These are phyloP conservation scores for Limnephilus marmoratus DNA, from an alignment of 2,888 invertebrate species.

Conservation along the genomic window DNA sequence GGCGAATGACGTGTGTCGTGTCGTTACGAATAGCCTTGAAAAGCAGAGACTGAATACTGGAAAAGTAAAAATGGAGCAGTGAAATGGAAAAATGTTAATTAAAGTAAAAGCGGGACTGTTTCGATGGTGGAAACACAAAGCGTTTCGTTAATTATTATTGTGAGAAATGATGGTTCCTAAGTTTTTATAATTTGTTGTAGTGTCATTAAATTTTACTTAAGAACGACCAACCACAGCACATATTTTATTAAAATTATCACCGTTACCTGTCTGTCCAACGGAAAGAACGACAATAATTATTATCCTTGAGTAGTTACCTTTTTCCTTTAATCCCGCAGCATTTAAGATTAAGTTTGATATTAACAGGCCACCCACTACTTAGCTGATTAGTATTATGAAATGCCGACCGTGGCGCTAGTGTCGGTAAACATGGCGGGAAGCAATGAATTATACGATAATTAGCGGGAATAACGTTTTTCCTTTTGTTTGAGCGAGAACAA, in stretches of 20 bases:
- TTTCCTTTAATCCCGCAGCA: background rate
- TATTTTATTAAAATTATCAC: background rate
- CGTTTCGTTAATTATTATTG: background rate
- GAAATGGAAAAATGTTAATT: background rate
- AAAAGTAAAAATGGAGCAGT: background rate
- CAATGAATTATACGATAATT: background rate
- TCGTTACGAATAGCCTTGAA: too few species aligned
- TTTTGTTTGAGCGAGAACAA: background rate
- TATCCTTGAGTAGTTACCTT: background rate
- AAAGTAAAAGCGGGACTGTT: background rate
- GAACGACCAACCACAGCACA: background rate
- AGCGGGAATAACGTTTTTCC: background rate
- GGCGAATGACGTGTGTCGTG: too few species aligned
- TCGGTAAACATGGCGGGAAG: slow-evolving; percentile 28
- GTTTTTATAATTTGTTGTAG: background rate
- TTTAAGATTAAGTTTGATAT: slow-evolving; percentile 48
- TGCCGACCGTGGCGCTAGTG: slow-evolving; percentile 36
- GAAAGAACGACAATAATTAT: background rate
- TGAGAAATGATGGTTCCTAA: background rate
- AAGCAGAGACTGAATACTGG: too few species aligned
- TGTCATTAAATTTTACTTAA: background rate
- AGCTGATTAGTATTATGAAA: slow-evolving; percentile 58
- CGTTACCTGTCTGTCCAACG: background rate
- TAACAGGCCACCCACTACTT: slow-evolving; percentile 60
- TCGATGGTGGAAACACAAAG: background rate